Base-by-base conservation (phyloP, 2,797 vertebrate species). In the Hippocampus kuda region DNA sequence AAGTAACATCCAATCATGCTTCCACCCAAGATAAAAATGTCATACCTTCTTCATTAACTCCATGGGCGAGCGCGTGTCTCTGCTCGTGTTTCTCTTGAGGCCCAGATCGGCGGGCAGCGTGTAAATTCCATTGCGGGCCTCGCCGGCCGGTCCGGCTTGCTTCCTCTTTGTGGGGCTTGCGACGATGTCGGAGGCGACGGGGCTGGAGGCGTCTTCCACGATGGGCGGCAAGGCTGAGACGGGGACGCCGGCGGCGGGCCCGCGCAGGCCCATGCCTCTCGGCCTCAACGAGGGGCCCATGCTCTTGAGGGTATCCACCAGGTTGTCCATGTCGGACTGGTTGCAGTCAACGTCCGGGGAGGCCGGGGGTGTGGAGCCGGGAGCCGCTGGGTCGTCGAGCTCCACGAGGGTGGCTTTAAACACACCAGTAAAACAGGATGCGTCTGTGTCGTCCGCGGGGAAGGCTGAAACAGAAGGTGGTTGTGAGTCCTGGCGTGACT, bases 231-330 rank as follows among this genome's bases (percentile, higher is more conserved):
- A 86, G 0, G 91, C 89, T 0, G 86, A 85, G 0, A 91, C 70
- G 44, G 88, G 86, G 2, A 70, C 30, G n/a, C n/a, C n/a, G 10
- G 89, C 81, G 0, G 88, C 74, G 0, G 84, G 75, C 0, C 82
- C 79, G 0, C 92, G 91, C 0, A 15, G 9, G 24, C 48, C 34
- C 0, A 84, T 65, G 51, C 72, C 72, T 66, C 92, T 89, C 0
- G 76, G 88, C 68, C 90, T 93, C 72, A 93, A 76, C 0, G 93
- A 85, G n/a, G 92, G 89, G 3, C 93, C 93, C 93, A 99, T 94
- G 86, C 78, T 94, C 71, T 93, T 92, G 38, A 99, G 87, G 0
- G 93, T 95, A 71, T 95, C 94, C 81, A 94, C 88, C 0, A 97
- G 90, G 34, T 70, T 89, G 42, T 97, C 93, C 92, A 99, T 94